phyloP scores from a whole-genome alignment of 2,888 invertebrate genomes.

The Teleiodes luculella region DNA sequence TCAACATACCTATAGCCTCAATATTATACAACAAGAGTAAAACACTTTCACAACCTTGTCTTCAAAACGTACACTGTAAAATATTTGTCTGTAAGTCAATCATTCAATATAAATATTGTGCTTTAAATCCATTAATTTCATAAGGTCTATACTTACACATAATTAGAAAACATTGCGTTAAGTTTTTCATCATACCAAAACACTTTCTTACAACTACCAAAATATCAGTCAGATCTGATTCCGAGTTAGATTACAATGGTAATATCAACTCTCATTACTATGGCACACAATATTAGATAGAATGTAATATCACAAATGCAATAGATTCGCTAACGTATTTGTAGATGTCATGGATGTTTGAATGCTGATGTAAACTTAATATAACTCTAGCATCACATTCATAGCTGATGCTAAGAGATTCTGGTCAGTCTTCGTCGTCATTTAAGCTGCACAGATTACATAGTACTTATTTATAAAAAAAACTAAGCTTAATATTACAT shows the following conservation, averaged over 20 bases:
- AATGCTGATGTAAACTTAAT: slow-evolving; percentile 10
- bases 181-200: background rate
- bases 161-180: background rate
- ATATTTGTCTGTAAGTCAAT: background rate
- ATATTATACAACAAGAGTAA: slow-evolving; percentile 28
- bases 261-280: slow-evolving; percentile 26
- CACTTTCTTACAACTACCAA: slow-evolving; percentile 21
- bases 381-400: background rate
- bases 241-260: slow-evolving; percentile 25
- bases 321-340: background rate
- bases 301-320: slow-evolving; percentile 40
- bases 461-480: background rate
- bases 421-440: slow-evolving; percentile 50
- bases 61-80: slow-evolving; percentile 26
- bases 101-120: background rate
- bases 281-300: slow-evolving; percentile 43
- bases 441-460: background rate
- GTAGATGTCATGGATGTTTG: slow-evolving; percentile 48
- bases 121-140: background rate
- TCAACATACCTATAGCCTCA: slow-evolving; percentile 28
- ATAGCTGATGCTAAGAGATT: slow-evolving; percentile 37
- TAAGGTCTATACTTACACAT: background rate
- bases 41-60: slow-evolving; percentile 41
- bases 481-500: slow-evolving; percentile 17
- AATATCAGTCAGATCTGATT: slow-evolving; percentile 38